A percentile compares a stretch with the other conserved stretches of the same genome.
Evolutionary conservation across 1,140 invertebrate genomes (phyloP).

Genomic region (Pogonus chalceus): DNA sequence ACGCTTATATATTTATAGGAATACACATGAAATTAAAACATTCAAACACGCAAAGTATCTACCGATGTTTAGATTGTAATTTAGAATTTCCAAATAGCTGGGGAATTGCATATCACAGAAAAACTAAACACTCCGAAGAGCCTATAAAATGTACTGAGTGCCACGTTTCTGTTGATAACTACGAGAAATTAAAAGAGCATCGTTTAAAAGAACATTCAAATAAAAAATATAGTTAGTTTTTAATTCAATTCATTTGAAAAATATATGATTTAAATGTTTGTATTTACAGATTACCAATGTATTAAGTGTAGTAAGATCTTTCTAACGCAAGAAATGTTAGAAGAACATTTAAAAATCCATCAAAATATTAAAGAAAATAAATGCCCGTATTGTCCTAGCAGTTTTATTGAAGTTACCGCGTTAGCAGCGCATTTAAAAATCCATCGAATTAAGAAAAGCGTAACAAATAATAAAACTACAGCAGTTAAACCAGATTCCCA

Average conservation of each 20-base stretch:
- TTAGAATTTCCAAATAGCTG: slow-evolving; percentile 38
- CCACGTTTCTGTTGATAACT: not conserved
- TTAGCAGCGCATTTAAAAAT: not conserved
- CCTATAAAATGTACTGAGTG: not conserved
- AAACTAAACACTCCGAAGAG: not conserved
- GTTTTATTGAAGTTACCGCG: not conserved
- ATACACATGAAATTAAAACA: slow-evolving; percentile 40
- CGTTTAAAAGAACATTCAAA: not conserved
- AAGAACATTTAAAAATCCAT: not conserved
- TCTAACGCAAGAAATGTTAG: not conserved
- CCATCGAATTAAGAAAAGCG: not conserved
- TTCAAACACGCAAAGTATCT: slow-evolving; percentile 30
- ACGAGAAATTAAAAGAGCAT: not conserved
- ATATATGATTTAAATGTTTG: not conserved
- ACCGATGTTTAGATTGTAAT: slow-evolving; percentile 37
- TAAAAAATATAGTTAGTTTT: not conserved
- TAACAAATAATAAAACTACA: not conserved
- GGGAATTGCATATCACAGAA: not conserved
- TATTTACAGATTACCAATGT: not conserved
- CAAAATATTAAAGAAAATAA: not conserved
- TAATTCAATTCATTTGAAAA: not conserved
- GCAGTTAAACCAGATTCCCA: not conserved
- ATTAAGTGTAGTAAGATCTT: not conserved
- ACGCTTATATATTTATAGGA: slow-evolving; percentile 17
- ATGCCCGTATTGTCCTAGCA: not conserved